Evolutionary conservation across 2,888 invertebrate genomes (phyloP).

Genomic region (Pyrgus malvae): DNA sequence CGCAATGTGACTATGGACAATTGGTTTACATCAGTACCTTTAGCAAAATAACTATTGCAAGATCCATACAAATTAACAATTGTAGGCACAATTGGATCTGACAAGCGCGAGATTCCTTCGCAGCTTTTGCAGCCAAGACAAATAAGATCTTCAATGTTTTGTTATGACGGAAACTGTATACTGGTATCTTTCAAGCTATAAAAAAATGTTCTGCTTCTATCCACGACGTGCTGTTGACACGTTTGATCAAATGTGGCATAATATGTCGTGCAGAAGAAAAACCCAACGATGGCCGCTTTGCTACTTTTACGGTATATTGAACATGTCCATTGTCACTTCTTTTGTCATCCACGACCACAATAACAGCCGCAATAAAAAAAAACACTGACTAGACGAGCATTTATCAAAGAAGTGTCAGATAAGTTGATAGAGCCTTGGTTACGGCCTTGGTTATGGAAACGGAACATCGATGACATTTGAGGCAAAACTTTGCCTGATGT

Average conservation of each 20-base stretch:
- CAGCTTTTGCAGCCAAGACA: too few species aligned
- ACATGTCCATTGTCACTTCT: constrained; percentile 29
- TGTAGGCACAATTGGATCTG: constrained; percentile 27
- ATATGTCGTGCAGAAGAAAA: constrained; percentile 31
- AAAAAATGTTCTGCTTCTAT: too few species aligned
- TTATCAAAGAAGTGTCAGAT: constrained; percentile 21
- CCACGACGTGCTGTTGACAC: constrained; percentile 28
- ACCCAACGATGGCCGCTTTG: constrained; percentile 33
- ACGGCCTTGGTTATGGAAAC: too few species aligned
- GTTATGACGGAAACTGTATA: too few species aligned
- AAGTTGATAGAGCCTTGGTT: constrained; percentile 24
- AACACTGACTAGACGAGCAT: constrained; percentile 5
- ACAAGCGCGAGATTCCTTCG: constrained; percentile 25
- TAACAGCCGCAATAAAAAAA: constrained; percentile 2
- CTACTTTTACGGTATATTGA: constrained; percentile 34
- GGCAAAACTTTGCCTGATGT: constrained; percentile 25
- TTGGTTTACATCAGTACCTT: too few species aligned
- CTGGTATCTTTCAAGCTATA: too few species aligned
- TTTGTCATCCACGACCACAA: constrained; percentile 29
- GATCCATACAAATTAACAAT: constrained; percentile 23
- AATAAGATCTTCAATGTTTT: too few species aligned
- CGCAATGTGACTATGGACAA: too few species aligned
- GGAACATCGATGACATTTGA: constrained; percentile 22
- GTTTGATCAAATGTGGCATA: constrained; percentile 33
- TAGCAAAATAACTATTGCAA: constrained; percentile 15